Percentiles rank a stretch among this genome's conserved stretches.
These are phyloP conservation scores for Belonocnema kinseyi DNA, from an alignment of 1,140 invertebrate genomes.

Conservation along the genomic window DNA sequence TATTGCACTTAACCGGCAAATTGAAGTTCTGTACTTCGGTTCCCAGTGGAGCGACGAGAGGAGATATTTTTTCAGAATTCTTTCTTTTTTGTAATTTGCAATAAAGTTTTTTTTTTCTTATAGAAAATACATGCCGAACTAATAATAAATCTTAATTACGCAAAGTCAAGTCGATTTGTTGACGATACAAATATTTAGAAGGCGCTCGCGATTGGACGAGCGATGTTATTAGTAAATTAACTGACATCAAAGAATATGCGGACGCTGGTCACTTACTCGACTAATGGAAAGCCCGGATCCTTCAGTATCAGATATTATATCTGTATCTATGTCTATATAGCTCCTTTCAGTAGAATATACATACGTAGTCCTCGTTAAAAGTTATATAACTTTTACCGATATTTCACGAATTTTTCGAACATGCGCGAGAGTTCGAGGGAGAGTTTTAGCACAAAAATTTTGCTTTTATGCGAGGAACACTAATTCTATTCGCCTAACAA, in stretches of 20 bases:
- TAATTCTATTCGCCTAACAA: constrained; percentile 24
- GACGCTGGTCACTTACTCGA: constrained; percentile 70
- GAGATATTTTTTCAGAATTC: no score
- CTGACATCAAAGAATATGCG: constrained; percentile 74
- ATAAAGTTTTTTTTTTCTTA: no score
- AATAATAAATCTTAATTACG: constrained; percentile 63
- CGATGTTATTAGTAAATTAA: constrained; percentile 76
- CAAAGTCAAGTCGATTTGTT: constrained; percentile 64
- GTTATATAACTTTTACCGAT: not conserved
- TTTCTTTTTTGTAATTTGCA: no score
- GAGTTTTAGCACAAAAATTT: constrained; percentile 15
- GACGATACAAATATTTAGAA: constrained; percentile 74
- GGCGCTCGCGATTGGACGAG: constrained; percentile 52
- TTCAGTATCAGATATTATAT: constrained; percentile 49
- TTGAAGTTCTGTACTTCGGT: no score
- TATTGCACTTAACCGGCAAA: no score
- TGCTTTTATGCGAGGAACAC: constrained; percentile 13
- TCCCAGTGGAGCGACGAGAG: no score
- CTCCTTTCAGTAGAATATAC: constrained; percentile 22
- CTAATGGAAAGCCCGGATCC: constrained; percentile 71
- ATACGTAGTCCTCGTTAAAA: constrained; percentile 31
- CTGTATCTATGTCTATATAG: constrained; percentile 4
- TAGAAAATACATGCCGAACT: constrained; percentile 37
- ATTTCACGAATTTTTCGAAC: constrained; percentile 16
- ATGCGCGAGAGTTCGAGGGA: not conserved